These are phyloP conservation scores for Neomonachus schauinslandi DNA, from an alignment of 2,113 vertebrate genomes.

Conservation along the genomic window DNA sequence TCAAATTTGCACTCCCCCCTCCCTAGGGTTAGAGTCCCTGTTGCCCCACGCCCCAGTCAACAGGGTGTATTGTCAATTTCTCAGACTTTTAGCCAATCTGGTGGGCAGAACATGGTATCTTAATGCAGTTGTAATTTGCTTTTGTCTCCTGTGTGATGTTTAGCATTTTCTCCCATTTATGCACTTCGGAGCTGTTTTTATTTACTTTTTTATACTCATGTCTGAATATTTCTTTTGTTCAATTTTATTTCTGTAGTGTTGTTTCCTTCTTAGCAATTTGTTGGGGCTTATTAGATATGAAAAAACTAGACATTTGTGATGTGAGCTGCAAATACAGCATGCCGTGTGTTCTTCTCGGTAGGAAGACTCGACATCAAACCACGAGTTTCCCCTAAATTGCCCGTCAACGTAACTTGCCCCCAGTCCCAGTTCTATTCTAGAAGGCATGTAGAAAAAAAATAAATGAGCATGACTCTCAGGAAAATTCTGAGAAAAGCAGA, in stretches of 20 bases:
- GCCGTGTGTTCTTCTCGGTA: background rate
- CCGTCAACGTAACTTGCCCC: background rate
- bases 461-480: background rate
- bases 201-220: background rate
- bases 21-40: background rate
- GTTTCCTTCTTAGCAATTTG: background rate
- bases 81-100: background rate
- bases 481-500: background rate
- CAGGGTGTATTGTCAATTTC: background rate
- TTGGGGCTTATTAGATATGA: background rate
- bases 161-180: background rate
- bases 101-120: background rate
- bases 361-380: background rate
- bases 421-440: background rate
- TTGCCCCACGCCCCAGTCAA: no score
- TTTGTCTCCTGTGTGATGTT: background rate
- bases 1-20: background rate
- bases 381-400: background rate
- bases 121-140: background rate
- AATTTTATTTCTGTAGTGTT: background rate
- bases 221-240: background rate
- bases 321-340: background rate
- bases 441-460: background rate
- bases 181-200: background rate
- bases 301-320: background rate